Evolutionary conservation across 23 tunicate genomes (phyloP), one percentile per base, ranked within the genome.

Genomic region (Ciona savignyi): DNA sequence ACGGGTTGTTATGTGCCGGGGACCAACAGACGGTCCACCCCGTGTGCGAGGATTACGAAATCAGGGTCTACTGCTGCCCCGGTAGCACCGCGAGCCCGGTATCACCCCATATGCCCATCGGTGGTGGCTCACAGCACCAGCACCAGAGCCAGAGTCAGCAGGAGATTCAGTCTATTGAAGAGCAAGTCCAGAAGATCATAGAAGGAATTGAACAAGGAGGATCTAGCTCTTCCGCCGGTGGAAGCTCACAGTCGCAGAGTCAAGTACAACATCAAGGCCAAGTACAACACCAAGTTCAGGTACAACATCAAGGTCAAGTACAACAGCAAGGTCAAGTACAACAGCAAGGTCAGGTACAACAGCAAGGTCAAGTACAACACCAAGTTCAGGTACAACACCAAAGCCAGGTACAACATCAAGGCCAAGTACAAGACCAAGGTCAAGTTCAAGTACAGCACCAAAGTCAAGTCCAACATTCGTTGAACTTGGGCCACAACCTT

Each of bases 1-100:
- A 63, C 21, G 97, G 97, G 1, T 64, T 91, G 34, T 62, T 79
- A 25, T 91, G 97, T 62, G 48, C 49, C 25, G 97, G 91, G 0
- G 48, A 65, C 33, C 56, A 85, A 2, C 97, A 91, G 73, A 81
- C 91, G 22, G 76, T 72, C 30, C 97, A 91, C 65, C 97, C 97
- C 25, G 72, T 91, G 3, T 91, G 97, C 60, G 91, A 84, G 60
- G 86, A 91, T 80, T 91, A 91, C 63, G 97, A 91, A 71, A 73
- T 91, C 42, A 73, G 86, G 2, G 91, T 91, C 4, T 60, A 76
- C 24, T 91, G 97, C 51, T 91, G 97, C 33, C 76, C 89, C 1
- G 51, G 34, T 3, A 31, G 72, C 23, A 68, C 49, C 11, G 49
- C 83, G 51, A 15, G 11, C 56, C 56, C 9, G 24, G 9, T 15